These are phyloP conservation scores for Pyralis farinalis DNA, from an alignment of 2,888 invertebrate species.

Conservation along the genomic window DNA sequence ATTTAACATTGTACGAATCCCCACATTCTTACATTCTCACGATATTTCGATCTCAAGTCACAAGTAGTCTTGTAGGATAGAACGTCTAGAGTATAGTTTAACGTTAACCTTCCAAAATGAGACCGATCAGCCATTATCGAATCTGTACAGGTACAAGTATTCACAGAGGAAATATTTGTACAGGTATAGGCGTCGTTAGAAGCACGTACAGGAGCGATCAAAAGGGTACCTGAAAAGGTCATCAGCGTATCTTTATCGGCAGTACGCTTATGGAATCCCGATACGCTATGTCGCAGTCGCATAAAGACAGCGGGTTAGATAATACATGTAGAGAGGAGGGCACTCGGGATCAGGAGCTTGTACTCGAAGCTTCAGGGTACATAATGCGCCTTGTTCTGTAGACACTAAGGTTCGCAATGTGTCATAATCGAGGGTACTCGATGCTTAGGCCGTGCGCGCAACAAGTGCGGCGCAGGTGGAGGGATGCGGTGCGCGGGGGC, in stretches of 20 bases:
- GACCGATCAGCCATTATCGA: slow-evolving; percentile 2
- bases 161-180: background rate
- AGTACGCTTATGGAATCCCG: slow-evolving; percentile 23
- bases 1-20: too few species aligned
- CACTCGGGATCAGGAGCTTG: slow-evolving; percentile 4
- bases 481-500: slow-evolving; percentile 31
- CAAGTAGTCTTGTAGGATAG: background rate
- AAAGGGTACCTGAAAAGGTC: slow-evolving; percentile 20
- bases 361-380: background rate
- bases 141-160: background rate
- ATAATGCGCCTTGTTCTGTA: slow-evolving; percentile 1
- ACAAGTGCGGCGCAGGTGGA: slow-evolving; percentile 72
- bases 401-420: slow-evolving; percentile 8
- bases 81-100: background rate
- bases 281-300: slow-evolving; percentile 13
- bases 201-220: slow-evolving; percentile 14
- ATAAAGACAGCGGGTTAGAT: slow-evolving; percentile 14
- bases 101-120: background rate
- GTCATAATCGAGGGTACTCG: background rate
- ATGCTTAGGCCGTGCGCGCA: slow-evolving; percentile 56
- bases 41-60: background rate
- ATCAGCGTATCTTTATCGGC: slow-evolving; percentile 33
- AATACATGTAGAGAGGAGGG: slow-evolving; percentile 13
- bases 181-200: slow-evolving; percentile 9
- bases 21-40: too few species aligned